Evolutionary conservation across 2,797 vertebrate genomes (phyloP).

Genomic region (Acipenser transmontanus): DNA sequence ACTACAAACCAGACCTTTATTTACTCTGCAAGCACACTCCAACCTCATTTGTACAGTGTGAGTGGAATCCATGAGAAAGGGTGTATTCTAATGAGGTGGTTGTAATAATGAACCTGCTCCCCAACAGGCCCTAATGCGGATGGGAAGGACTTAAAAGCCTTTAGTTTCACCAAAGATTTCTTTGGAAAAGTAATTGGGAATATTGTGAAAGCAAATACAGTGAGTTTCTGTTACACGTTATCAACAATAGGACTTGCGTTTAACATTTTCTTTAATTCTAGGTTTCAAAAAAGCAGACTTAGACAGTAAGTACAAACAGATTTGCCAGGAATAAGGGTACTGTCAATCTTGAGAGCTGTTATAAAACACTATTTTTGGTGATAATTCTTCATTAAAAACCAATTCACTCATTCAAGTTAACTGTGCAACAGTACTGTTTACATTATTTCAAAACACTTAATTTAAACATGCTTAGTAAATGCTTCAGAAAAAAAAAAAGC

Average conservation of each 20-base stretch:
- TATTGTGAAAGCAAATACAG: no score
- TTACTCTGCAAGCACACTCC: constrained; percentile 14
- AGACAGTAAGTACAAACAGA: no score
- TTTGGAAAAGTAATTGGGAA: no score
- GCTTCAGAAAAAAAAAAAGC: no score
- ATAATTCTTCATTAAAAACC: constrained; percentile 44
- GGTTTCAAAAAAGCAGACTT: no score
- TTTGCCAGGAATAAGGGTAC: no score
- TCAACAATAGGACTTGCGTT: no score
- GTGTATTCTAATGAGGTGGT: constrained; percentile 18
- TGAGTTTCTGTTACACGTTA: no score
- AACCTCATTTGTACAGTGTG: constrained; percentile 15
- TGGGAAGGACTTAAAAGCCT: constrained; percentile 52
- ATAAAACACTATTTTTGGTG: no score
- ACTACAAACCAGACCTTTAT: constrained; percentile 5
- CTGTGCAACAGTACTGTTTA: not conserved
- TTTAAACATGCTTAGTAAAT: not conserved
- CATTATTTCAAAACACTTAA: not conserved
- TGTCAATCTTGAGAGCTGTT: no score
- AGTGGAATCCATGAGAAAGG: constrained; percentile 13
- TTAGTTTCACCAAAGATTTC: not conserved
- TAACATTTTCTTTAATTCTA: no score
- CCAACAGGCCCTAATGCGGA: constrained; percentile 48
- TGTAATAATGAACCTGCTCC: constrained; percentile 12
- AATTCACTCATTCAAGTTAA: constrained; percentile 27